Evolutionary conservation across 2,113 vertebrate species (phyloP).

Genomic region (Phainopepla nitens): DNA sequence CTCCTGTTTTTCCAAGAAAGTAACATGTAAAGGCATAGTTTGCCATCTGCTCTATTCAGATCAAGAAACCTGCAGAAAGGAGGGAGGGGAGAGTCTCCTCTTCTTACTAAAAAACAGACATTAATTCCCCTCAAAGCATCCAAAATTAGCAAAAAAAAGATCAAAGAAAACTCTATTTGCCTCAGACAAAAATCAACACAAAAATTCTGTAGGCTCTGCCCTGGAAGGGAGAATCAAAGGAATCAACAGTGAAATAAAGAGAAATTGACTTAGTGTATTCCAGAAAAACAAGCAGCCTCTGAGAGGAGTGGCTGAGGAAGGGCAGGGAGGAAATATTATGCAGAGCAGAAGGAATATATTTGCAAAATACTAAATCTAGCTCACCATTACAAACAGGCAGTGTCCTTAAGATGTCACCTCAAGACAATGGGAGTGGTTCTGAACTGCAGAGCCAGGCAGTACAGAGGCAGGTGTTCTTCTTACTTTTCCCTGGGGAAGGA

Average conservation of each 20-base stretch:
- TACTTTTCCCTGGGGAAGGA: not conserved
- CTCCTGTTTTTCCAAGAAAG: not conserved
- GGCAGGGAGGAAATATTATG: not conserved
- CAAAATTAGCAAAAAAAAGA: not conserved
- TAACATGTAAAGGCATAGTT: not conserved
- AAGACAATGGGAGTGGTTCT: not conserved
- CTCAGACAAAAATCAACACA: not conserved
- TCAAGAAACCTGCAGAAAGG: not conserved
- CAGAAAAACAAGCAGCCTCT: not conserved
- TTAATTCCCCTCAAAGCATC: not conserved
- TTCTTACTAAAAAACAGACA: not conserved
- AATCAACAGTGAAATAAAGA: not conserved
- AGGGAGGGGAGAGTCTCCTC: not conserved
- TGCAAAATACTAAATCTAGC: not conserved
- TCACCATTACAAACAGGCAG: not conserved
- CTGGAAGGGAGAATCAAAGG: slow-evolving; percentile 11
- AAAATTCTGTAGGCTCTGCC: not conserved
- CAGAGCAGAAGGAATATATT: not conserved
- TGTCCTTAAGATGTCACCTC: not conserved
- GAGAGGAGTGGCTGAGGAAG: not conserved
- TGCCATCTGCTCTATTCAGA: not conserved
- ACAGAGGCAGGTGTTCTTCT: not conserved
- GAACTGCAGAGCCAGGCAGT: not conserved
- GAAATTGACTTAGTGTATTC: not conserved
- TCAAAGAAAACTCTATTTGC: not conserved